These are phyloP conservation scores for Pterobdella sp. DNA, from an alignment of 2,888 invertebrate species.

Conservation along the genomic window DNA sequence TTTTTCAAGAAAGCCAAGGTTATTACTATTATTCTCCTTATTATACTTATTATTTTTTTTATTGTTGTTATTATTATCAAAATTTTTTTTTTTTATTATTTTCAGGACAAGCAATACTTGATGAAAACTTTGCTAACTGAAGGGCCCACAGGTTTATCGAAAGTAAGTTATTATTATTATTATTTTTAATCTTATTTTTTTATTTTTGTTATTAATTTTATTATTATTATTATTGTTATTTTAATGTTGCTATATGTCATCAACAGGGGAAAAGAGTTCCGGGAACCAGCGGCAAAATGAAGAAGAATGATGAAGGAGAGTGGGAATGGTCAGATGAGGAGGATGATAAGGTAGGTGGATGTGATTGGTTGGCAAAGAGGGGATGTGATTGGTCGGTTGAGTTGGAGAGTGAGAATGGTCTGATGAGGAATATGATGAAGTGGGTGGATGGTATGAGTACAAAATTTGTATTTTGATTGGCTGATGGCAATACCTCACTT, in stretches of 20 bases:
- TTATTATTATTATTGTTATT: not conserved
- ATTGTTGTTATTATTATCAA: conserved; percentile 3
- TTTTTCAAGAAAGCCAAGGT: conserved; percentile 92
- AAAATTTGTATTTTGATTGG: too few relatives aligned
- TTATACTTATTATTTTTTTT: not conserved
- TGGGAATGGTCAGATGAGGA: conserved; percentile 98
- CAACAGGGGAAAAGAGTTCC: conserved; percentile 48
- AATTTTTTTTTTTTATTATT: conserved; percentile 3
- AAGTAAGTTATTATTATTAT: conserved; percentile 56
- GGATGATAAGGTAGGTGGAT: conserved; percentile 54
- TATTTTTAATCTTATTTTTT: not conserved
- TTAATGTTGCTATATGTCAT: too few relatives aligned
- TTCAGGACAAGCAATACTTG: conserved; percentile 47
- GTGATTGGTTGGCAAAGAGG: conserved; percentile 37
- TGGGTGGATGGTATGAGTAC: not conserved
- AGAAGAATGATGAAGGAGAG: conserved; percentile 84
- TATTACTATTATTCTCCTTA: not conserved
- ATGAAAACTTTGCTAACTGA: conserved; percentile 45
- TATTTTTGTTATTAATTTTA: not conserved
- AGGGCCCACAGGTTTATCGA: conserved; percentile 70
- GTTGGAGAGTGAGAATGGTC: not conserved
- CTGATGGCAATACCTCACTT: too few relatives aligned
- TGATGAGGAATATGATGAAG: not conserved
- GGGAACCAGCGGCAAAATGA: conserved; percentile 50
- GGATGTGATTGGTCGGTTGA: not conserved